Base-by-base conservation (phyloP, 2,113 vertebrate genomes). In the Coracopsis vasa region DNA sequence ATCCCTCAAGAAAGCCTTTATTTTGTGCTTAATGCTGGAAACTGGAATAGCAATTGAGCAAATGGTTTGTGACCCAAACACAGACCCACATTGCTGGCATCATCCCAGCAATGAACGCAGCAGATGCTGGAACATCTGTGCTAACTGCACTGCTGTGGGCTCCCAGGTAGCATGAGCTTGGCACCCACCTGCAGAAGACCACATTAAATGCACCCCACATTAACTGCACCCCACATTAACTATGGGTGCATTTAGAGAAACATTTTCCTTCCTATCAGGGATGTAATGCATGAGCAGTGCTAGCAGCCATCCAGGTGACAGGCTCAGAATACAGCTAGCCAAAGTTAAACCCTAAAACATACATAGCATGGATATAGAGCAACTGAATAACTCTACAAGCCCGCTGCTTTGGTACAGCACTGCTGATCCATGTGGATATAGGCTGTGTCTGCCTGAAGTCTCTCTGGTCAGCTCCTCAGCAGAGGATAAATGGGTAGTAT, bases 31-130 rank as follows among this genome's bases (percentile, higher is more conserved):
- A 69, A 65, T 28, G n/a, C 14, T 80, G 29, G 35, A 65, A 69
- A 33, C 50, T 72, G 31, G 33, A 39, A 69, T 41, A 24, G 65
- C 31, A 14, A 16, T 37, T 58, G 37, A 70, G 60, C 65, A 81
- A 58, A 58, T 16, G 31, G 44, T 58, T 88, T 78, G 60, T 78
- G 60, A 69, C 27, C 47, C 44, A 82, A 70, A 64, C 24, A 31
- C 23, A 69, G 60, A 21, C 37, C 25, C 31, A 7, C 0, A 2
- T 24, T 61, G 56, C 45, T 48, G 64, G 23, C 47, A 47, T 19
- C 14, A 23, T 54, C 69, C 42, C 53, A 39, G 29, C 0, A 4
- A 48, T 1, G 3, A 70, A 41, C 2, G 2, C 24, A 48, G 64
- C 91, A 85, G 88, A 71, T 72, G 64, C 58, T 42, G 50, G 24